These are phyloP conservation scores for Cinclus cinclus DNA, from an alignment of 2,113 vertebrate species.

Conservation along the genomic window DNA sequence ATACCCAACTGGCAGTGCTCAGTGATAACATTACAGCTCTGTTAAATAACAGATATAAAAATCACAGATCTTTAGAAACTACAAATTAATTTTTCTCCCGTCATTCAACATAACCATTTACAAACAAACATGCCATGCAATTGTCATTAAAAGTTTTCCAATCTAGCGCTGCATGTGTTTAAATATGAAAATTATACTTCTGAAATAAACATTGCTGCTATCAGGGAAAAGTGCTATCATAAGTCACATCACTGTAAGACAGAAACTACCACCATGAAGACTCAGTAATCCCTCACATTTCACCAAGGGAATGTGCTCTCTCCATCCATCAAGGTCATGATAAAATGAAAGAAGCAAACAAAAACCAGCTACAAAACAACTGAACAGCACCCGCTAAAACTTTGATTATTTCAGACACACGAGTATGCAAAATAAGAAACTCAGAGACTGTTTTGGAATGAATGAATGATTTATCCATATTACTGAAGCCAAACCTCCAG, in stretches of 20 bases:
- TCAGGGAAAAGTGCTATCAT: not conserved
- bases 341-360: not conserved
- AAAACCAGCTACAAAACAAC: not conserved
- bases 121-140: slow-evolving; percentile 5
- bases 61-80: not conserved
- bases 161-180: not conserved
- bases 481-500: not conserved
- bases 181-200: not conserved
- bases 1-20: not conserved
- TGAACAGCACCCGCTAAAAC: not conserved
- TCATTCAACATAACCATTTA: not conserved
- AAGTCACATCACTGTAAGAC: not conserved
- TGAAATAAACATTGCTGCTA: not conserved
- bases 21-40: not conserved
- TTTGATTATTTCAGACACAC: accelerated
- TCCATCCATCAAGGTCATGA: not conserved
- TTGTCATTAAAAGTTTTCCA: not conserved
- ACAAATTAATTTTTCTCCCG: not conserved
- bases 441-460: not conserved
- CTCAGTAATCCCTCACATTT: not conserved
- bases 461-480: not conserved
- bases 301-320: not conserved
- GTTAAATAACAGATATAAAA: slow-evolving; percentile 5
- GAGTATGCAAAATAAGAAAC: not conserved
- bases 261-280: not conserved